Conservation (phyloP, 2,113 vertebrate species). For the Rhagologus leucostigma region DNA sequence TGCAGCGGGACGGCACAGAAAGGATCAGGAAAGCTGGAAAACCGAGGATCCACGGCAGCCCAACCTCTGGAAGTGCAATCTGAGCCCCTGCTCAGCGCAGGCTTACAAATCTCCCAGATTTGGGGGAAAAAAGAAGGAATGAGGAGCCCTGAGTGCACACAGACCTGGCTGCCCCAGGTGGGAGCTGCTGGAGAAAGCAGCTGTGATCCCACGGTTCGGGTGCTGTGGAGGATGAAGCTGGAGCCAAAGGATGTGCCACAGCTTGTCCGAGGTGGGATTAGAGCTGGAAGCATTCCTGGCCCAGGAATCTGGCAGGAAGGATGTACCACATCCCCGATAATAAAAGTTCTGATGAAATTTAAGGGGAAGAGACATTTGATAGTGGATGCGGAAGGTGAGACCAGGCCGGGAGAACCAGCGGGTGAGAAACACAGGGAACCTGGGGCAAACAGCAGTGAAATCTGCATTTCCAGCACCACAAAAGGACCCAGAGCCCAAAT, state of each 20-base stretch:
- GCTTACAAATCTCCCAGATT: not conserved
- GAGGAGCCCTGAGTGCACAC: fast-evolving
- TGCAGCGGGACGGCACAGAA: not conserved
- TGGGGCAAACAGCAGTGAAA: fast-evolving
- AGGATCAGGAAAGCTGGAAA: not conserved
- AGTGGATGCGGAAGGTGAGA: not conserved
- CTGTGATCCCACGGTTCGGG: fast-evolving
- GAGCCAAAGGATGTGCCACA: not conserved
- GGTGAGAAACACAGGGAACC: not conserved
- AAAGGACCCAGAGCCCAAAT: not conserved
- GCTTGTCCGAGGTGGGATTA: not conserved
- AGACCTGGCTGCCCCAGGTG: fast-evolving
- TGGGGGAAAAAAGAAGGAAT: not conserved
- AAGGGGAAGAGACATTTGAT: not conserved
- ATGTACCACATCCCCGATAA: not conserved
- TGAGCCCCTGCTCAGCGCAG: fast-evolving
- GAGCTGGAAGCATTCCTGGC: not conserved
- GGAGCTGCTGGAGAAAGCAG: not conserved
- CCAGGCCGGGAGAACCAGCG: not conserved
- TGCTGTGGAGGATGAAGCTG: not conserved
- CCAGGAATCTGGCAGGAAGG: not conserved
- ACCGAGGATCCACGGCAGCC: fast-evolving
- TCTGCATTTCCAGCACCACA: not conserved
- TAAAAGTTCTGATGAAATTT: not conserved
- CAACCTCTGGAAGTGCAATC: not conserved